Base-by-base conservation (phyloP, 2,797 vertebrate genomes). In the Ceryle rudis region DNA sequence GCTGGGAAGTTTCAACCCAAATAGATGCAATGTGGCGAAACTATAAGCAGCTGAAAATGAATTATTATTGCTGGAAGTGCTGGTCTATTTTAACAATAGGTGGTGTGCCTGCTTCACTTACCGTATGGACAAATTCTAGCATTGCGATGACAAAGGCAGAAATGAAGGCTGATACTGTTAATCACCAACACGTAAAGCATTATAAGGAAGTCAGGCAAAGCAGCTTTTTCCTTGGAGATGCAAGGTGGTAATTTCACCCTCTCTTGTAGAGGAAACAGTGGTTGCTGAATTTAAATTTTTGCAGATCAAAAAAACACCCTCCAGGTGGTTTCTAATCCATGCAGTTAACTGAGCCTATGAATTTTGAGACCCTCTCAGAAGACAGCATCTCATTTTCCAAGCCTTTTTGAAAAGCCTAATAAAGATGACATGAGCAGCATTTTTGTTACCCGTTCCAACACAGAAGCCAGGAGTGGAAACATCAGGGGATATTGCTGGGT, bases 261-360 rank as follows among this genome's bases (percentile, higher is more conserved):
- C 13, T 65, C 42, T 84, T 69, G n/a, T 39, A 54, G 12, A 70
- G 55, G 65, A 91, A 95, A 61, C n/a, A 65, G 15, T 31, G 23
- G 21, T 61, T 70, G 19, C 49, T 78, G 81, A 85, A 87, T 86
- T 88, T 69, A 93, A 81, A 85, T 83, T 91, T 84, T 92, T 62
- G 54, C 16, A 65, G 62, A 77, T 62, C 8, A 78, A 62, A 70
- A 86, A 78, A 37, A 10, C 28, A 5, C 62, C 64, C 44, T 89
- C 31, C 52, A 35, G 52, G 13, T 80, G 37, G 29, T 89, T 95
- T 85, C 65, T 89, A 80, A 83, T 87, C 78, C 60, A 47, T 52
- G 52, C 42, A 54, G 51, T 89, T 79, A 84, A 69, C 29, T 22
- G 26, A 93, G 57, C 25, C 55, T 57, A 29, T 66, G 90, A 66